Percentiles rank a stretch among this genome's conserved stretches.
Evolutionary conservation across 2,888 invertebrate genomes (phyloP).

Genomic region (Nezara viridula): DNA sequence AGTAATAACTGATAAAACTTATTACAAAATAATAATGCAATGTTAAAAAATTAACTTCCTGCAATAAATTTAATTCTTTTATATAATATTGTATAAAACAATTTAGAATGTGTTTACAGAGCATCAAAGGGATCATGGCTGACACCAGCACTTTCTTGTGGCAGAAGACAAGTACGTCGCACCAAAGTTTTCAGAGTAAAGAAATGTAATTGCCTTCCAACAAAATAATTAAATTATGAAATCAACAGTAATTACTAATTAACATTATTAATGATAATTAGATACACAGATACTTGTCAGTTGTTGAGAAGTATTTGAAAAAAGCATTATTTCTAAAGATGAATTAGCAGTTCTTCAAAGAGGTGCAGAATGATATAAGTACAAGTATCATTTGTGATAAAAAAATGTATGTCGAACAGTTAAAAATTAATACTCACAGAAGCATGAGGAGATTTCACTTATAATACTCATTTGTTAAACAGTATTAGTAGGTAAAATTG

Average conservation of each 20-base stretch:
- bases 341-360: not conserved
- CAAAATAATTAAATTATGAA: not conserved
- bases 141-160: conserved; percentile 45
- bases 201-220: conserved; percentile 36
- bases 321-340: not conserved
- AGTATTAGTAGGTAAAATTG: not conserved
- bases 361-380: not conserved
- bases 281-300: not conserved
- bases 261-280: not conserved
- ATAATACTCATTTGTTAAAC: not conserved
- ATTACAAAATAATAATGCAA: not conserved
- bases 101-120: not conserved
- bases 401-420: not conserved
- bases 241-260: not conserved
- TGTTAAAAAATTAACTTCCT: not conserved
- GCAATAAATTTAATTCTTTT: not conserved
- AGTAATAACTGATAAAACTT: not conserved
- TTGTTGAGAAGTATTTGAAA: not conserved
- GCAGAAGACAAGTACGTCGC: conserved; percentile 29
- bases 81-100: not conserved
- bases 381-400: not conserved
- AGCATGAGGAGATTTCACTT: not conserved
- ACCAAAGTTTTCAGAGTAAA: conserved; percentile 39
- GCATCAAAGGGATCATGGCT: conserved; percentile 37
- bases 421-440: not conserved